Percentiles rank a stretch among this genome's conserved stretches.
phyloP scores from a whole-genome alignment of 2,113 vertebrate species.

The Hippoglossus stenolepis region DNA sequence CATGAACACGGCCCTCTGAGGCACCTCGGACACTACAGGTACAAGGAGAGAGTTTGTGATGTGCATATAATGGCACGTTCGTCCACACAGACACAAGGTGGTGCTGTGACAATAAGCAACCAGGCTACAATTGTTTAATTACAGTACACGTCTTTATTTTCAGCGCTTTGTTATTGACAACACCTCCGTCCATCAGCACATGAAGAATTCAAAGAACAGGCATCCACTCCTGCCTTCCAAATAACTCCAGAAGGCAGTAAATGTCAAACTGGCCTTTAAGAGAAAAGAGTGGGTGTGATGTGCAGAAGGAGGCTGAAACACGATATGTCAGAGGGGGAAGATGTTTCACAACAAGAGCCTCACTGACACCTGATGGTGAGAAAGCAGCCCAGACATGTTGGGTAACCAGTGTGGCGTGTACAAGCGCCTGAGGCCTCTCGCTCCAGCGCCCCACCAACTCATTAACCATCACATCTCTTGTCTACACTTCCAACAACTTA shows the following conservation, averaged over 20 bases:
- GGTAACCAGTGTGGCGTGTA: slow-evolving; percentile 42
- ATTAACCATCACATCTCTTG: slow-evolving; percentile 46
- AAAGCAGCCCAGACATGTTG: slow-evolving; percentile 48
- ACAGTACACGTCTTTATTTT: slow-evolving; percentile 7
- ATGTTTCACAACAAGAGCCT: slow-evolving; percentile 60
- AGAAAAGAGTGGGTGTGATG: slow-evolving; percentile 61
- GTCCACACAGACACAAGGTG: slow-evolving; percentile 63
- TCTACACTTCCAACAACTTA: slow-evolving; percentile 49
- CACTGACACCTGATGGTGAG: slow-evolving; percentile 48
- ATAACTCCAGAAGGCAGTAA: slow-evolving; percentile 63
- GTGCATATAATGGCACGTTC: slow-evolving; percentile 9
- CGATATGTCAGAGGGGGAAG: slow-evolving; percentile 53
- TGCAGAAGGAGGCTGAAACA: slow-evolving; percentile 52
- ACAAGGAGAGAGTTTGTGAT: slow-evolving; percentile 1
- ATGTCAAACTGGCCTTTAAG: slow-evolving; percentile 75
- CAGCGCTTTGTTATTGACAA: background rate
- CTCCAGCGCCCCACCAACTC: slow-evolving; percentile 53
- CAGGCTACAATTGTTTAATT: background rate
- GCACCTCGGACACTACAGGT: slow-evolving; percentile 72
- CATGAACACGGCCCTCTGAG: slow-evolving; percentile 72
- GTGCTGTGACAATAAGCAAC: slow-evolving; percentile 54
- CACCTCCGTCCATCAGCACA: background rate
- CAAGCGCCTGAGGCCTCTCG: slow-evolving; percentile 30
- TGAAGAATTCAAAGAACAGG: slow-evolving; percentile 11
- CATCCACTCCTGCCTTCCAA: slow-evolving; percentile 44